Base-by-base conservation (phyloP, 1,140 invertebrate species). In the Zaprionus lachaisei region DNA sequence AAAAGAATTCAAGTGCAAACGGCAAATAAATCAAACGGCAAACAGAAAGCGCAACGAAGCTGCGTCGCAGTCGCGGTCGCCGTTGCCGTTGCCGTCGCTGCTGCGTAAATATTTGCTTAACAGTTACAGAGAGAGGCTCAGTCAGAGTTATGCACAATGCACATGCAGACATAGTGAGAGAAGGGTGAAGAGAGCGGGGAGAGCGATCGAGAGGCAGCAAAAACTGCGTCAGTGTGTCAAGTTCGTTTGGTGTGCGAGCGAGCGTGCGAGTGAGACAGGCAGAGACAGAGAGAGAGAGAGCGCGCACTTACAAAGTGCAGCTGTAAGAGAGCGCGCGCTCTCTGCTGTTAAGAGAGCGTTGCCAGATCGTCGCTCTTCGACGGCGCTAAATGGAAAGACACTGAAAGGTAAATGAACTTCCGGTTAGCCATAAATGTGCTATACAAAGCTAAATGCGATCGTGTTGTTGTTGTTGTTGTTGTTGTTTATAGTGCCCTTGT, bases 141-240 rank as follows among this genome's bases (percentile, higher is more conserved):
- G 69, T 31, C n/a, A 24, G 34, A 49, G 60, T 41, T 55, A 62
- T 34, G 81, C 64, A 72, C 51, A 69, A 34, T 55, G 20, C 41
- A 54, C 22, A 44, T 47, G 14, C 31, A 31, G 17, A 31, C 24
- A 41, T 15, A 15, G 5, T 2, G 0, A 15, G 38, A 44, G n/a
- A 17, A n/a, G 11, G 41, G 2, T 15, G 15, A 1, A 41, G 38
- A 2, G 15, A 15, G 12, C 0, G 2, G 38, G 38, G 12, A 7
- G 38, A 41, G 38, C 5, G 38, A 7, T 15, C 38, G 5, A 12
- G 5, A 6, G 58, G 44, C 57, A 63, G n/a, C 62, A 75, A 80
- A 83, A 91, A 81, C 80, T 81, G 82, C 86, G 86, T 83, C 80
- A 90, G 82, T 90, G 83, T 91, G 86, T 91, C 86, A 91, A 91